Base-by-base conservation (phyloP, 2,797 vertebrate species). In the Eurystomus glaucurus region DNA sequence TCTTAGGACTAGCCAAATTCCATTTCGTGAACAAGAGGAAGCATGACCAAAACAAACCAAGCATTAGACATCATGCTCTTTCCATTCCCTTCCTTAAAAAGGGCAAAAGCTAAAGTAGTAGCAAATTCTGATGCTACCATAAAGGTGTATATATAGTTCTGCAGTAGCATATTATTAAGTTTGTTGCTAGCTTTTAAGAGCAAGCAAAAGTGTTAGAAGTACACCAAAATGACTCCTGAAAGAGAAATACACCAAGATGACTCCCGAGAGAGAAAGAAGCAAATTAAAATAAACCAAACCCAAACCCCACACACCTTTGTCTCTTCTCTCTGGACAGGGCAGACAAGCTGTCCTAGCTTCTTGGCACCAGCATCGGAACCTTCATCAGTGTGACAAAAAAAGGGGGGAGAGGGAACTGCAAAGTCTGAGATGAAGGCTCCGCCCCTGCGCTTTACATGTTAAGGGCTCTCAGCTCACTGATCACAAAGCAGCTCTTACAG, bases 401-500 rank as follows among this genome's bases (percentile, higher is more conserved):
- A 15, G 35, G 43, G 15, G 39, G 6, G 2, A 58, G 60, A 68
- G 74, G 76, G 65, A 95, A 21, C 74, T 3, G 69, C 48, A 37
- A 33, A n/a, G 90, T 0, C 51, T 33, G 7, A 22, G 29, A 41
- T 1, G 29, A 37, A 66, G 69, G 88, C 90, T 91, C 97, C 97
- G n/a, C 96, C 97, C 80, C 74, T 62, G 48, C 29, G 5, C 31
- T 68, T 71, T 41, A 76, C 93, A 85, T n/a, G 83, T 1, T 7
- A 70, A 93, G 81, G 71, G 94, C 93, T 92, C 89, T 4, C 85
- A 25, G 93, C 93, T 82, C 94, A 19, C 50, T 9, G 90, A 68
- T 95, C 94, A 89, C 95, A 95, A 72, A 92, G 96, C 93, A 61
- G 84, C 89, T 94, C 68, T 50, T 17, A 28, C 46, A 96, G 95